Evolutionary conservation across 2,797 vertebrate species (phyloP).

Genomic region (Spizella passerina): DNA sequence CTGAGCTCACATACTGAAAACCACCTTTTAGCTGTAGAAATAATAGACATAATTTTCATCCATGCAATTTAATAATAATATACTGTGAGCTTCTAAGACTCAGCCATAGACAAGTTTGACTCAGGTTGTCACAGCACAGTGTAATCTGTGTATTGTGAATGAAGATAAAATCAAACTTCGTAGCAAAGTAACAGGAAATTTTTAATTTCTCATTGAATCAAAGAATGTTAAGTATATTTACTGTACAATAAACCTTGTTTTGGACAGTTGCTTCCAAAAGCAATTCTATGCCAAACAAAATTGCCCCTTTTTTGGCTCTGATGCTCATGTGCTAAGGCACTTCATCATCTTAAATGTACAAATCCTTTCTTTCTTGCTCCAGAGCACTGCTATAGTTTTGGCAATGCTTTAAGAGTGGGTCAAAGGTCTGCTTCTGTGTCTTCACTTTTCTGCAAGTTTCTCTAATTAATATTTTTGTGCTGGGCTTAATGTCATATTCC

Average conservation of each 20-base stretch:
- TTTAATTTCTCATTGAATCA: background rate
- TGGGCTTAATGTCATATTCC: background rate
- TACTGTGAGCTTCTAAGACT: background rate
- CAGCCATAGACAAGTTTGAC: background rate
- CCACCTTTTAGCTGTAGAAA: background rate
- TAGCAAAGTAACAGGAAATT: background rate
- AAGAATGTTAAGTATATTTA: background rate
- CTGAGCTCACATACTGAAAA: background rate
- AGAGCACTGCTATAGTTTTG: background rate
- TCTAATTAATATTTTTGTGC: background rate
- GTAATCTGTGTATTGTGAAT: background rate
- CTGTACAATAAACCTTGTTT: background rate
- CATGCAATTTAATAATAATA: background rate
- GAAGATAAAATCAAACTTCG: background rate
- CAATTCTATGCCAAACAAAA: background rate
- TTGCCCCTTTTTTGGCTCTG: background rate
- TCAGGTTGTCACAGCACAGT: background rate
- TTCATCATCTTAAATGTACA: background rate
- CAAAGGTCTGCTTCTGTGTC: background rate
- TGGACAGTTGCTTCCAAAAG: background rate
- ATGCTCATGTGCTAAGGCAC: background rate
- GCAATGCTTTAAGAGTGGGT: background rate
- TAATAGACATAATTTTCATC: background rate
- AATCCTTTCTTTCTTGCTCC: background rate
- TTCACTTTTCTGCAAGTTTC: background rate